phyloP scores from a whole-genome alignment of 1,140 invertebrate species.

The Zaprionus tsacasi region DNA sequence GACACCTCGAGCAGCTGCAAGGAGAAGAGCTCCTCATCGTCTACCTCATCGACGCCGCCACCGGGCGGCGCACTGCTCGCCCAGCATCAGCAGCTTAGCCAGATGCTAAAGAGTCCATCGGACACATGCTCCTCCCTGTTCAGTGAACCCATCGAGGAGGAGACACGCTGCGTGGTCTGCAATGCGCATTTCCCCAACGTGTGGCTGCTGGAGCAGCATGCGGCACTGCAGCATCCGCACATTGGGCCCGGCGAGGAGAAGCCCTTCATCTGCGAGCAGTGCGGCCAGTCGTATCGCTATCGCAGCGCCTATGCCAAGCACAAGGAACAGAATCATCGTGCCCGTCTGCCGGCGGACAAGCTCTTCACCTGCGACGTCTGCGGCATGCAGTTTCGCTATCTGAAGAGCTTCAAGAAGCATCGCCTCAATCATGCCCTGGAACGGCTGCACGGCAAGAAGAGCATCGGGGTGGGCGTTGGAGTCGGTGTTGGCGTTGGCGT shows the following conservation, averaged over 20 bases:
- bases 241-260: conserved; percentile 89
- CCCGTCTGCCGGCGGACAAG: conserved; percentile 93
- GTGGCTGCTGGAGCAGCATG: conserved; percentile 92
- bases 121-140: conserved; percentile 81
- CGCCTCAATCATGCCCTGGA: conserved; percentile 93
- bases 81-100: conserved; percentile 73
- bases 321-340: conserved; percentile 94
- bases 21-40: conserved; percentile 84
- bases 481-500: conserved; percentile 15
- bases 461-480: conserved; percentile 36
- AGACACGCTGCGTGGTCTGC: conserved; percentile 89
- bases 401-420: conserved; percentile 95
- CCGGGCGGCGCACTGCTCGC: conserved; percentile 60
- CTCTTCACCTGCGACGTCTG: conserved; percentile 95
- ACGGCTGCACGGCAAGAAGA: conserved; percentile 88
- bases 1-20: conserved; percentile 74
- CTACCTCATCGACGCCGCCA: conserved; percentile 82
- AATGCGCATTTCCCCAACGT: conserved; percentile 92
- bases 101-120: conserved; percentile 80
- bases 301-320: conserved; percentile 94
- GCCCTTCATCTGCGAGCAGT: conserved; percentile 95
- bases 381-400: conserved; percentile 94
- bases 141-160: conserved; percentile 83
- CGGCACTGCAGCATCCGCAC: conserved; percentile 90
- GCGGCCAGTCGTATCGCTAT: conserved; percentile 94